These are phyloP conservation scores for Cydia fagiglandana DNA, from an alignment of 1,140 invertebrate species.

Conservation along the genomic window DNA sequence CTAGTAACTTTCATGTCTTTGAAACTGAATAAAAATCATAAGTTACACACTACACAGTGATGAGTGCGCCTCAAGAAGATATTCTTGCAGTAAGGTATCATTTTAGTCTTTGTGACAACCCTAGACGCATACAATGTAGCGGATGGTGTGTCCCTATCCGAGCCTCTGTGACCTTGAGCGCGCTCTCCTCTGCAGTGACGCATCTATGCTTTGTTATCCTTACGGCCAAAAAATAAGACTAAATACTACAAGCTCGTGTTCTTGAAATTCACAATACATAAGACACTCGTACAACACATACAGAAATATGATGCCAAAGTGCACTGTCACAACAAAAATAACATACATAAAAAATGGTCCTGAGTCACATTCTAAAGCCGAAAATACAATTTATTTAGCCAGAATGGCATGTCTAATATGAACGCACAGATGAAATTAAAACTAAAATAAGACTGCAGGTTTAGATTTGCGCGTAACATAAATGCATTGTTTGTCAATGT, in stretches of 20 bases:
- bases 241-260: conserved; percentile 60
- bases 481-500: conserved; percentile 51
- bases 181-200: background rate
- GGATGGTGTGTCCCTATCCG: no score
- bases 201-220: background rate
- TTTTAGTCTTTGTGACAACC: background rate
- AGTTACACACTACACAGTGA: no score
- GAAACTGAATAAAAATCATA: no score
- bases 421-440: conserved; percentile 64
- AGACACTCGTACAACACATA: conserved; percentile 56
- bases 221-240: conserved; percentile 52
- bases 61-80: no score
- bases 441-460: conserved; percentile 61
- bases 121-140: background rate
- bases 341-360: conserved; percentile 66
- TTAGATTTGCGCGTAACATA: conserved; percentile 51
- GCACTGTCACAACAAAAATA: conserved; percentile 63
- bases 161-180: no score
- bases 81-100: background rate
- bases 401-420: conserved; percentile 43
- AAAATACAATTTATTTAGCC: conserved; percentile 63
- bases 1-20: no score
- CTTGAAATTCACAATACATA: conserved; percentile 49
- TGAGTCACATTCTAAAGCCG: conserved; percentile 76
- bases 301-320: conserved; percentile 52